phyloP scores from a whole-genome alignment of 2,113 vertebrate genomes.

The Gila orcuttii region DNA sequence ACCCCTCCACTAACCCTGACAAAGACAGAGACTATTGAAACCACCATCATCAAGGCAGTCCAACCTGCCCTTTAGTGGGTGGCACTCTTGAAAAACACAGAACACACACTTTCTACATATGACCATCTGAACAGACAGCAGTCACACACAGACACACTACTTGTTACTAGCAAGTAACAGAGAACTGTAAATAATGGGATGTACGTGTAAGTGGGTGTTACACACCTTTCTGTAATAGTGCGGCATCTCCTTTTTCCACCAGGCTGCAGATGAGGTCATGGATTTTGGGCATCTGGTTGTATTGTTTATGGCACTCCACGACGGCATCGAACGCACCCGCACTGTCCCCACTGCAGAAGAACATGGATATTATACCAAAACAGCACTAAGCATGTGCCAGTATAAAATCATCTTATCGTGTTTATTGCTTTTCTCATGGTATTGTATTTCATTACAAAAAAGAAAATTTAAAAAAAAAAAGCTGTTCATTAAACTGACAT shows the following conservation, averaged over 20 bases:
- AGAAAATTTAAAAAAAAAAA: no score
- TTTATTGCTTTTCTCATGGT: neutral
- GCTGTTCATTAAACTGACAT: no score
- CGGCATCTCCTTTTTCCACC: slow-evolving; percentile 87
- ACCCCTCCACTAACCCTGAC: slow-evolving; percentile 54
- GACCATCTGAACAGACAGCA: neutral
- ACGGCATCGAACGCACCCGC: slow-evolving; percentile 78
- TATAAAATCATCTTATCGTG: neutral
- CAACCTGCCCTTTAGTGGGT: slow-evolving; percentile 45
- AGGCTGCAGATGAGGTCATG: slow-evolving; percentile 85
- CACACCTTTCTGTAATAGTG: slow-evolving; percentile 89
- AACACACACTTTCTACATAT: neutral
- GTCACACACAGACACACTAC: neutral
- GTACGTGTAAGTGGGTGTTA: neutral
- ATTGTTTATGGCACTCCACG: slow-evolving; percentile 79
- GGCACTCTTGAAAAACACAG: slow-evolving; percentile 16
- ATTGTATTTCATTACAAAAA: neutral
- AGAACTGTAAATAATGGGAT: neutral
- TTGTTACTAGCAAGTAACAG: neutral
- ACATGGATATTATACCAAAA: slow-evolving; percentile 46
- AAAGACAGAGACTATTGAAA: slow-evolving; percentile 50
- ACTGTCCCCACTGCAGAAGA: slow-evolving; percentile 78
- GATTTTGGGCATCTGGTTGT: slow-evolving; percentile 79
- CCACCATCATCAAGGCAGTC: slow-evolving; percentile 51
- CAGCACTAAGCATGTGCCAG: neutral